Evolutionary conservation across 2,113 vertebrate genomes (phyloP), one percentile per base, ranked within the genome.

Genomic region (Epinephelus lanceolatus): DNA sequence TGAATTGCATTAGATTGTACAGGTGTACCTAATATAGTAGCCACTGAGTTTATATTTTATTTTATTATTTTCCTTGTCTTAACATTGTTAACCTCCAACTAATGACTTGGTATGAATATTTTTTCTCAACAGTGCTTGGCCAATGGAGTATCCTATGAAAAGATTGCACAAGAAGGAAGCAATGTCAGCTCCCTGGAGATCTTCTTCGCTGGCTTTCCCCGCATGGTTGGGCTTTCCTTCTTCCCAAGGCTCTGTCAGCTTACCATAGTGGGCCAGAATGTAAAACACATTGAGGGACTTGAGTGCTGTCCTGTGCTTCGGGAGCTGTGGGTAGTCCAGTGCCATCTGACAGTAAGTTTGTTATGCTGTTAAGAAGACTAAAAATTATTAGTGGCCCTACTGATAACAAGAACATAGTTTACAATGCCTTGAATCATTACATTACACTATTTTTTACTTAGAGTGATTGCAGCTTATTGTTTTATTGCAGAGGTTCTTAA

Each of bases 251-350:
- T 96, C 80, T 88, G 89, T 55, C 94, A 91, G 71, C 94, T 97
- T n/a, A 96, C 94, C 79, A 92, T 97, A 42, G 87, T 97, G 77
- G 94, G 93, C 74, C 96, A 96, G 94, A 91, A 80, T 65, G 93
- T 97, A 88, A 87, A 83, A 82, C 79, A 89, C 59, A 96, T 97
- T 78, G 95, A 96, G 88, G 95, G 94, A 6, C 90, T 97, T 37
- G 93, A 96, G 49, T 78, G 86, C 6, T 95, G 92, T 63, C 93
- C 93, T 21, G 81, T 94, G 53, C 96, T 98, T 27, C 91, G 68
- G 85, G 96, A 97, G 89, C 94, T 98, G 19, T 97, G 96, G 96
- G 93, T 97, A 62, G 94, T 94, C 2, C 95, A 98, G 88, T 97
- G 96, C 73, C 94, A 78, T 47, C 78, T 96, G 79, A 93, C 87